Evolutionary conservation across 2,888 invertebrate genomes (phyloP).

Genomic region (Neoaliturus tenellus): DNA sequence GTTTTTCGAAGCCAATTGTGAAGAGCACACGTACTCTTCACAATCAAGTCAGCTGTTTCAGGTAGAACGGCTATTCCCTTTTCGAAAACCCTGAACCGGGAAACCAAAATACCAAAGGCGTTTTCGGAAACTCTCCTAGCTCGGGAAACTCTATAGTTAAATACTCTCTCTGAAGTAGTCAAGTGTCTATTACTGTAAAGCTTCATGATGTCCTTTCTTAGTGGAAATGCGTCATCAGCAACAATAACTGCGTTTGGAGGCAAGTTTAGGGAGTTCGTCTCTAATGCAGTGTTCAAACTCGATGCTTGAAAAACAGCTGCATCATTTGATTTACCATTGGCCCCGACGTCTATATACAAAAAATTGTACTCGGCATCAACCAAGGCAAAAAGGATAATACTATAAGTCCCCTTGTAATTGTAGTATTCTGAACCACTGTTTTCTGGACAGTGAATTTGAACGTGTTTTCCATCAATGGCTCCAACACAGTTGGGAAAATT

Average conservation of each 20-base stretch:
- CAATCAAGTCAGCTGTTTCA: neutral
- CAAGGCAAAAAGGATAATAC: slow-evolving; percentile 31
- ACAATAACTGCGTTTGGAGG: slow-evolving; percentile 48
- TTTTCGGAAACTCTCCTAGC: neutral
- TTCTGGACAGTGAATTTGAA: slow-evolving; percentile 44
- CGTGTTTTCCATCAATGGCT: slow-evolving; percentile 54
- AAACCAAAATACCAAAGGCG: neutral
- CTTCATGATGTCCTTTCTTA: neutral
- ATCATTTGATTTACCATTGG: slow-evolving; percentile 53
- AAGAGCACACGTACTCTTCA: neutral
- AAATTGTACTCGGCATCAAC: slow-evolving; percentile 49
- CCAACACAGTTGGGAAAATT: slow-evolving; percentile 58
- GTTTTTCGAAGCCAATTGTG: neutral
- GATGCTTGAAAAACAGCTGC: slow-evolving; percentile 44
- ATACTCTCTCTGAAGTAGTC: neutral
- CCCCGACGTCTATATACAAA: slow-evolving; percentile 54
- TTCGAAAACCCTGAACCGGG: neutral
- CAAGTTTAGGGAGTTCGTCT: slow-evolving; percentile 45
- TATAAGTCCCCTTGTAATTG: slow-evolving; percentile 54
- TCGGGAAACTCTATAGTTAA: neutral
- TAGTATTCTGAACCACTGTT: slow-evolving; percentile 49
- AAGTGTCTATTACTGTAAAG: neutral
- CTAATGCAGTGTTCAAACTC: slow-evolving; percentile 52
- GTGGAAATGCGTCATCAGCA: no score
- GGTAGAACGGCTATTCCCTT: neutral